phyloP scores from a whole-genome alignment of 2,113 vertebrate species.

The Heptranchias perlo region DNA sequence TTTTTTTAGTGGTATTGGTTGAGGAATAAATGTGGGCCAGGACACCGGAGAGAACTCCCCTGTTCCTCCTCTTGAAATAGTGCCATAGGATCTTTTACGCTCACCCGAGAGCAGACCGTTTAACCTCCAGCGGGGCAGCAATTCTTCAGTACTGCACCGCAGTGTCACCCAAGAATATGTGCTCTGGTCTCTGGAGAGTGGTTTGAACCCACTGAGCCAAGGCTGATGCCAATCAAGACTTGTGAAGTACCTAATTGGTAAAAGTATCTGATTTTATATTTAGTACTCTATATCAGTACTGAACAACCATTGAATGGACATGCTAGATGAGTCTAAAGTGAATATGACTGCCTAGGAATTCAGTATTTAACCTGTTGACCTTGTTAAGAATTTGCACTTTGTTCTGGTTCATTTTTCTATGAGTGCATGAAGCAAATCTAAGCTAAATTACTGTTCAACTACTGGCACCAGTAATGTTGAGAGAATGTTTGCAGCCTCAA shows the following conservation, averaged over 20 bases:
- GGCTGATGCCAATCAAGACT: neutral
- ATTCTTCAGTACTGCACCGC: neutral
- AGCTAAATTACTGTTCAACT: neutral
- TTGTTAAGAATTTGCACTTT: constrained; percentile 1
- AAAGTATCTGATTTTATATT: neutral
- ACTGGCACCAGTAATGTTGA: neutral
- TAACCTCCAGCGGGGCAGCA: neutral
- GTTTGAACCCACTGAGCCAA: neutral
- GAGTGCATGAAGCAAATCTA: neutral
- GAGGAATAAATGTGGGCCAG: neutral
- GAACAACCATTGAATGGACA: neutral
- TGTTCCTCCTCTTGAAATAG: neutral
- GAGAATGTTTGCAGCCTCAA: neutral
- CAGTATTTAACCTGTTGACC: neutral
- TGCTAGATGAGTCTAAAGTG: neutral
- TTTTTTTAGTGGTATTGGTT: neutral
- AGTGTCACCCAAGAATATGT: neutral
- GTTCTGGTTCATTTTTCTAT: neutral
- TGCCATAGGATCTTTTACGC: neutral
- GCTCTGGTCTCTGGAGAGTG: neutral
- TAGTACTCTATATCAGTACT: neutral
- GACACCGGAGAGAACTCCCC: neutral
- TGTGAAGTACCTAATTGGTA: neutral
- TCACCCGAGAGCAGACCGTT: neutral
- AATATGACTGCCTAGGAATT: neutral